A percentile compares a stretch with the other conserved stretches of the same genome.
Conservation (phyloP, 2,113 vertebrate genomes). For the Aldabrachelys gigantea region DNA sequence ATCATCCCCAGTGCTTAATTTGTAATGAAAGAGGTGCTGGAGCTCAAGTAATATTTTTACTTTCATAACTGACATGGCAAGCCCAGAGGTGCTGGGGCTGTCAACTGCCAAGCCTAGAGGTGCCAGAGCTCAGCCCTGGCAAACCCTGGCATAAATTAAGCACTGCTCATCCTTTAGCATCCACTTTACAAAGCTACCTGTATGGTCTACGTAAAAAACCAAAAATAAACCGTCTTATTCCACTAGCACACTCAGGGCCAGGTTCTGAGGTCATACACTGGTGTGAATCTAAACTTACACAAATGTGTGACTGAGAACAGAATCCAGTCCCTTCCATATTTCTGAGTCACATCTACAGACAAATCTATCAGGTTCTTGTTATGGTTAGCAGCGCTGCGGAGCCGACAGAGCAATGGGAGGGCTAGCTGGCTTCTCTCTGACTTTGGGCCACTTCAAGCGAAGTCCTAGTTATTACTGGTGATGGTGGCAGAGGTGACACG, state of each 20-base stretch:
- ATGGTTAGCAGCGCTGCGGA: neutral
- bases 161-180: neutral
- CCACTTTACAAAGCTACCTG: neutral
- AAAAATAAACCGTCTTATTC: neutral
- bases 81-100: too few relatives aligned
- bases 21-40: too few relatives aligned
- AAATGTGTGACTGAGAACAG: constrained; percentile 5
- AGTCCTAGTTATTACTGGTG: constrained; percentile 28
- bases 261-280: neutral
- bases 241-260: neutral
- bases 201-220: neutral
- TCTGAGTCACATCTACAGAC: neutral
- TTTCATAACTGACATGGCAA: too few relatives aligned
- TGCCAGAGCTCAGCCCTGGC: too few relatives aligned
- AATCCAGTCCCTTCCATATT: neutral
- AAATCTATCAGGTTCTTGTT: neutral
- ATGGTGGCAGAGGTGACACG: neutral
- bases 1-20: neutral
- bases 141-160: too few relatives aligned
- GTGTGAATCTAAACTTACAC: neutral
- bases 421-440: constrained; percentile 23
- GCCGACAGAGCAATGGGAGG: neutral
- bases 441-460: neutral
- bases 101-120: too few relatives aligned
- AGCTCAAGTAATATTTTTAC: too few relatives aligned